phyloP scores from a whole-genome alignment of 2,797 vertebrate species.

The Cryptoblepharus egeriae region DNA sequence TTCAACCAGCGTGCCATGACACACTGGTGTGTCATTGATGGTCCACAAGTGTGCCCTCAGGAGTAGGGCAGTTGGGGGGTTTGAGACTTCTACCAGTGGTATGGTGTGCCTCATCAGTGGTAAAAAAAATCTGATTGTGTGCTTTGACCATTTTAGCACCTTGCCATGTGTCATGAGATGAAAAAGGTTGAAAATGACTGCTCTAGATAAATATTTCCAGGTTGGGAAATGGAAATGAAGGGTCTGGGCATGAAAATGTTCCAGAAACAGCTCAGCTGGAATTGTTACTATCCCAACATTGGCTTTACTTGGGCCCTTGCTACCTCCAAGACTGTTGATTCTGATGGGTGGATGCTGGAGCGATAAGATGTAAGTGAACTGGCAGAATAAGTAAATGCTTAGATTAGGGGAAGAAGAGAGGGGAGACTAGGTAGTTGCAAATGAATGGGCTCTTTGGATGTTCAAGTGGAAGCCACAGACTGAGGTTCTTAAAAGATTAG shows the following conservation, averaged over 20 bases:
- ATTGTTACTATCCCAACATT: slow-evolving; percentile 13
- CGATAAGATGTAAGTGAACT: not conserved
- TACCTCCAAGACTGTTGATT: slow-evolving; percentile 34
- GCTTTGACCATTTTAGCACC: too few relatives aligned
- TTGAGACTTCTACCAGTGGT: too few relatives aligned
- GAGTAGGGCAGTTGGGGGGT: too few relatives aligned
- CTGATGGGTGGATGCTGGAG: slow-evolving; percentile 32
- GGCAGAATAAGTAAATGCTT: not conserved
- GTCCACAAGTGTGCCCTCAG: too few relatives aligned
- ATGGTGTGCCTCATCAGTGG: too few relatives aligned
- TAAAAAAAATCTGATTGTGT: too few relatives aligned
- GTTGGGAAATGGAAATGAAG: slow-evolving; percentile 26
- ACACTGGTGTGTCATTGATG: too few relatives aligned
- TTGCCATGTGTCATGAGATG: too few relatives aligned
- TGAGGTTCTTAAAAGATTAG: not conserved
- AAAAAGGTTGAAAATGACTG: too few relatives aligned
- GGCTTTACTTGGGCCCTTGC: slow-evolving; percentile 9
- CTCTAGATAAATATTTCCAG: slow-evolving; percentile 32
- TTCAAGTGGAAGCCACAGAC: not conserved
- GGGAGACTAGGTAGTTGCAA: not conserved
- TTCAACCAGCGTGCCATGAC: too few relatives aligned
- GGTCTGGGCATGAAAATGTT: slow-evolving; percentile 13
- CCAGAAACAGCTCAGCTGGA: slow-evolving; percentile 7
- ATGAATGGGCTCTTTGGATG: not conserved
- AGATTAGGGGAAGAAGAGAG: not conserved